Evolutionary conservation across 2,888 invertebrate genomes (phyloP).

Genomic region (Drosophila gaucha): DNA sequence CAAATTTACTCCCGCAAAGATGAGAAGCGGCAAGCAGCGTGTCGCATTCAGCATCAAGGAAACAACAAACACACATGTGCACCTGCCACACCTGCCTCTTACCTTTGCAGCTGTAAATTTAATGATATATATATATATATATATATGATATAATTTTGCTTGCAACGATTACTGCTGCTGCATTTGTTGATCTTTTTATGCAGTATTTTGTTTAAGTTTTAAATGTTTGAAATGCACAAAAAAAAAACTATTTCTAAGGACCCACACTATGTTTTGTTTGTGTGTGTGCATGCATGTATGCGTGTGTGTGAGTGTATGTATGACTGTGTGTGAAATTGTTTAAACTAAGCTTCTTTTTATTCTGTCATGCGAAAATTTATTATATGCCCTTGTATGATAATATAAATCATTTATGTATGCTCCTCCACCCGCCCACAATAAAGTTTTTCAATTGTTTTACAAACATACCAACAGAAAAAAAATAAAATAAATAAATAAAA

Average conservation of each 20-base stretch:
- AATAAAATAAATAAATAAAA: slow-evolving; percentile 14
- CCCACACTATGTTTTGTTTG: slow-evolving; percentile 20
- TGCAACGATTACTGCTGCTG: slow-evolving; percentile 58
- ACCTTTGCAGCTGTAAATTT: slow-evolving; percentile 69
- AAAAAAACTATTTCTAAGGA: slow-evolving; percentile 33
- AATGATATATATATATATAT: neutral
- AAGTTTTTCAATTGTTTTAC: slow-evolving; percentile 81
- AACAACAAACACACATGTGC: slow-evolving; percentile 29
- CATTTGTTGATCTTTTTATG: slow-evolving; percentile 21
- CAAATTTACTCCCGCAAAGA: slow-evolving; percentile 70
- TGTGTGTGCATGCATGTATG: slow-evolving; percentile 10
- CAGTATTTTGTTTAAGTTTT: slow-evolving; percentile 59
- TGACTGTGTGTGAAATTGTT: slow-evolving; percentile 36
- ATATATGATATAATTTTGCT: slow-evolving; percentile 45
- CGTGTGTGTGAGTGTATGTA: slow-evolving; percentile 14
- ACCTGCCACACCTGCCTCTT: neutral
- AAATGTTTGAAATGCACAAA: slow-evolving; percentile 39
- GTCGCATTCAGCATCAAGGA: slow-evolving; percentile 55
- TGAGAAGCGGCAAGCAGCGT: slow-evolving; percentile 18
- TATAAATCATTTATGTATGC: slow-evolving; percentile 58
- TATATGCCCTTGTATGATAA: slow-evolving; percentile 74
- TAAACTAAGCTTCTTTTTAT: slow-evolving; percentile 63
- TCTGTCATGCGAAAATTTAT: slow-evolving; percentile 53
- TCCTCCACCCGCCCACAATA: slow-evolving; percentile 51
- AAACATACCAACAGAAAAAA: slow-evolving; percentile 45